Percentiles rank a stretch among this genome's conserved stretches.
Conservation (phyloP, 64 coral and sea anemone genomes). For the Montipora foliosa region DNA sequence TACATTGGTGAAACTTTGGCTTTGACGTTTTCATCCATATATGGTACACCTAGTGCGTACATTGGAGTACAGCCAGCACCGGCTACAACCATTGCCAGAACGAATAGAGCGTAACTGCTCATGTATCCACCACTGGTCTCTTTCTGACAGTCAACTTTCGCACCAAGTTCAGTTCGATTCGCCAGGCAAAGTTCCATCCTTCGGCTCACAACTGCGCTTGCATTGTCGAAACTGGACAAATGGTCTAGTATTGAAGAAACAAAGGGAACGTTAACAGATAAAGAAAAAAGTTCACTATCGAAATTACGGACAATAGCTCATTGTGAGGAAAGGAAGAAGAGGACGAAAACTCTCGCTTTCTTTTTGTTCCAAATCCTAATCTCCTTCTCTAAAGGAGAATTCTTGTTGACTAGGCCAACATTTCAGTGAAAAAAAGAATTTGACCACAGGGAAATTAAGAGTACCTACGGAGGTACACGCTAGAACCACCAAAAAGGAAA, state of each 20-base stretch:
- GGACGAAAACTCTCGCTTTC: too few species aligned
- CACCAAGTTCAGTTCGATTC: not conserved
- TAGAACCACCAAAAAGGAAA: too few species aligned
- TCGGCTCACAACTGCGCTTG: not conserved
- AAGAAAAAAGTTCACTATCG: not conserved
- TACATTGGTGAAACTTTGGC: conserved; percentile 69
- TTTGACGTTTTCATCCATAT: conserved; percentile 85
- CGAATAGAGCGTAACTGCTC: conserved; percentile 55
- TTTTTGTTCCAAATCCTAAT: too few species aligned
- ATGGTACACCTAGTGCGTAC: conserved; percentile 65
- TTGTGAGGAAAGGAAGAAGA: too few species aligned
- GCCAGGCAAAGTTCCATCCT: not conserved
- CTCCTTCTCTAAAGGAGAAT: too few species aligned
- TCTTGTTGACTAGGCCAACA: too few species aligned
- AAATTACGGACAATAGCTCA: too few species aligned
- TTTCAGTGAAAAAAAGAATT: too few species aligned
- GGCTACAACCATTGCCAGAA: conserved; percentile 74
- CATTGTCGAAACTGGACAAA: not conserved
- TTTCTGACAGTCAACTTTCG: not conserved
- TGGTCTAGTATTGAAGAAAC: not conserved
- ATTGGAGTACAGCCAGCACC: conserved; percentile 70
- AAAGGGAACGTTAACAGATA: not conserved
- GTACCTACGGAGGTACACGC: too few species aligned
- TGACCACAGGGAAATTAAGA: too few species aligned
- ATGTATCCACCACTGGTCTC: not conserved